Base-by-base conservation (phyloP, 2,888 invertebrate species). In the Macropis europaea region DNA sequence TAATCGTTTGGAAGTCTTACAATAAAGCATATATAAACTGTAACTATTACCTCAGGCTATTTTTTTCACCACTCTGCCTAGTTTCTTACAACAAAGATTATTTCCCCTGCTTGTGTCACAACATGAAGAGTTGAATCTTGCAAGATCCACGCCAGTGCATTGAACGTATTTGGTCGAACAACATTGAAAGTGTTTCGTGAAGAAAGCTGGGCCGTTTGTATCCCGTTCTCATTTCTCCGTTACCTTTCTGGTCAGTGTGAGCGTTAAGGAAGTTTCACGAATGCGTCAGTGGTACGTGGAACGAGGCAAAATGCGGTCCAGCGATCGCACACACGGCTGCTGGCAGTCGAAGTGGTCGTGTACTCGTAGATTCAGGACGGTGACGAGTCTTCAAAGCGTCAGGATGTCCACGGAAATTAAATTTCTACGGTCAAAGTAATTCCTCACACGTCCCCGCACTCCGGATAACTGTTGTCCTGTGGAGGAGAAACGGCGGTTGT, bases 391-490 rank as follows among this genome's bases (percentile, higher is more conserved):
- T 73, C 66, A 64, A 74, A 75, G 76, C 73, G 74, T 76, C 77
- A 56, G 61, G 71, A 69, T 73, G 78, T 67, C 66, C 70, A 42
- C 61, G 68, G 62, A 82, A 81, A 82, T 79, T 72, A 75, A 79
- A 83, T 82, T 77, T 80, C 75, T 66, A 66, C 70, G 70, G 68
- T 71, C 71, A 69, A 75, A 77, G 77, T 77, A 74, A 80, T 79
- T 81, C 76, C 75, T 72, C 60, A 73, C 75, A 77, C 73, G 77
- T 79, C 77, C 73, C 73, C 60, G 56, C 52, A 63, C 53, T 60
- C 52, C 38, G 61, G 69, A 69, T 83, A 71, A 76, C 74, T 53
- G 69, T 77, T 82, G 70, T 53, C 66, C 64, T 19, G 9, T 42
- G 30, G 48, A 36, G 40, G 28, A 38, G 28, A 38, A 54, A 59